phyloP scores from a whole-genome alignment of 2,888 invertebrate genomes.

The Lymantria monacha region DNA sequence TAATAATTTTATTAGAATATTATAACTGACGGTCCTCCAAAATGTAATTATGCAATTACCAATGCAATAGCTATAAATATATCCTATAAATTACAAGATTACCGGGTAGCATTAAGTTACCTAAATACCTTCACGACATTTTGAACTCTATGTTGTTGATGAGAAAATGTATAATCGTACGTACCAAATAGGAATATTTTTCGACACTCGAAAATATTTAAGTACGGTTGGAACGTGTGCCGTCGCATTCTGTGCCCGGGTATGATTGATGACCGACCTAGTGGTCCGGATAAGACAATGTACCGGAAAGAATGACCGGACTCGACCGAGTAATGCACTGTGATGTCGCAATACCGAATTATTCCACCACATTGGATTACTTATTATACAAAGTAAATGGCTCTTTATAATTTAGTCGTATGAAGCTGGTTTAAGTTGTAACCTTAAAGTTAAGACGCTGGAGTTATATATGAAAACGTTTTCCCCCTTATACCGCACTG shows the following conservation, averaged over 20 bases:
- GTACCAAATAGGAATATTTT: conserved; percentile 15
- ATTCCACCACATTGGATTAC: conserved; percentile 25
- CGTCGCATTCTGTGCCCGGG: conserved; percentile 32
- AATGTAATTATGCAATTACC: no score
- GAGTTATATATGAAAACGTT: no score
- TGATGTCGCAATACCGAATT: conserved; percentile 12
- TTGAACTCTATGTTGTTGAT: not conserved
- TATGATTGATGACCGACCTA: conserved; percentile 54
- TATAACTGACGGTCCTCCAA: no score
- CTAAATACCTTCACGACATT: conserved; percentile 1
- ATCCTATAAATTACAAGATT: conserved; percentile 23
- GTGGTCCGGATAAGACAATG: conserved; percentile 67
- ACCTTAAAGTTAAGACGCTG: no score
- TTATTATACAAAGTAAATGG: conserved; percentile 20
- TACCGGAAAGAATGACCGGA: conserved; percentile 58
- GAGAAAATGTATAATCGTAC: conserved; percentile 17
- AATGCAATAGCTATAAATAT: not conserved
- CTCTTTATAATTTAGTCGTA: no score
- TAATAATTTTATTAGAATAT: no score
- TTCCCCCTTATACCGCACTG: no score
- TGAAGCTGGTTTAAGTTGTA: no score
- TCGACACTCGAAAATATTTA: conserved; percentile 29
- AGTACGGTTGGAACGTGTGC: conserved; percentile 17
- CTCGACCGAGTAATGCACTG: conserved; percentile 27
- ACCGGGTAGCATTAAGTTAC: conserved; percentile 27